Evolutionary conservation across 2,113 vertebrate species (phyloP).

Genomic region (Trogon surrucura): DNA sequence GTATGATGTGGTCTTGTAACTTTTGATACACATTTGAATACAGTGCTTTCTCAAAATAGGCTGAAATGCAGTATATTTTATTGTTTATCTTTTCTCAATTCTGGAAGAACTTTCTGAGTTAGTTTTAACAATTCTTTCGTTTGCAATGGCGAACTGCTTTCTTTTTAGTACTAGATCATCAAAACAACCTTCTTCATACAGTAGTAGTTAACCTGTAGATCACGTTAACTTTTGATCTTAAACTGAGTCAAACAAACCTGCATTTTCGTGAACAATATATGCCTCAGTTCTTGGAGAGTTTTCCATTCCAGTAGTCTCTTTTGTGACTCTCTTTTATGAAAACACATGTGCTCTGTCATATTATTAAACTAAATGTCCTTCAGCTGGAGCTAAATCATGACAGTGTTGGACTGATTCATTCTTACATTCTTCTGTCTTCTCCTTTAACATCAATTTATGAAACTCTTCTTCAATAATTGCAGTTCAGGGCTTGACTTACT

Average conservation of each 20-base stretch:
- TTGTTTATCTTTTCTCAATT: neutral
- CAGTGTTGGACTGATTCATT: neutral
- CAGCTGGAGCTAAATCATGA: neutral
- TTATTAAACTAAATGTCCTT: neutral
- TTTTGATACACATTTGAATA: neutral
- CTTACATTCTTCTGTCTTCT: neutral
- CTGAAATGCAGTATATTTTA: neutral
- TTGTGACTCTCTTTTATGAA: neutral
- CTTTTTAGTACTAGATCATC: neutral
- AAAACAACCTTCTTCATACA: neutral
- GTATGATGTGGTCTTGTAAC: neutral
- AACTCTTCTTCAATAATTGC: neutral
- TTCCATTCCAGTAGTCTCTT: neutral
- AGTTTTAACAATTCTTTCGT: neutral
- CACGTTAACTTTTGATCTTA: neutral
- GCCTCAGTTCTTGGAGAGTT: neutral
- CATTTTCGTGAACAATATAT: neutral
- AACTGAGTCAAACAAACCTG: neutral
- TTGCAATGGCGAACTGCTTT: neutral
- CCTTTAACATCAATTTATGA: neutral
- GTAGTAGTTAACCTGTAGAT: neutral
- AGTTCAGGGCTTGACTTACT: neutral
- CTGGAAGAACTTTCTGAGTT: neutral
- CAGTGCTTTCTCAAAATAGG: fast-evolving
- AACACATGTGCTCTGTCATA: neutral